Evolutionary conservation across 2,888 invertebrate genomes (phyloP), one percentile per base, ranked within the genome.

Genomic region (Plagodis dolabraria): DNA sequence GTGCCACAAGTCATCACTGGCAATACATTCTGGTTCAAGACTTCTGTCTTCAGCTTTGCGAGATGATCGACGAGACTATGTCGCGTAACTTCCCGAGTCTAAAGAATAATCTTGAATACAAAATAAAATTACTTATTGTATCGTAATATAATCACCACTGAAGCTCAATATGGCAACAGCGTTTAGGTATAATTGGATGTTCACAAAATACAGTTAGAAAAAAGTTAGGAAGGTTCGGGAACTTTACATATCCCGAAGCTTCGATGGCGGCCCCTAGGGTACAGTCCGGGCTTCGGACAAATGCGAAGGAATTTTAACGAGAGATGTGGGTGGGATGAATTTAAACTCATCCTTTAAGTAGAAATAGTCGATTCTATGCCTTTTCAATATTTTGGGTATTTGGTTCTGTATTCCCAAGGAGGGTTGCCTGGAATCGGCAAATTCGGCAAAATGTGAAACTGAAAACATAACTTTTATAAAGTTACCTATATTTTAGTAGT

Each of bases 271-370:
- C 12, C 47, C 44, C 54, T 8, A 53, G 53, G 34, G 50, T 10
- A 43, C 43, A 38, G n/a, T 47, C 44, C 47, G 45, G 55, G 35
- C 51, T 48, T 36, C 47, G 7, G 36, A 53, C 53, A 49, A 56
- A 61, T 49, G 38, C 49, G 40, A n/a, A 12, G 46, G 42, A 50
- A 57, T 35, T 57, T 53, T 53, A 61, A 57, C 53, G 46, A 57
- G 45, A 36, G 8, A 5, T 10, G 49, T 47, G 46, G 45, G 60
- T 40, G 44, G 49, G 60, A 49, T 57, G 56, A 61, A 57, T 61
- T 61, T 47, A 57, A 61, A 61, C 56, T 57, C 46, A 57, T 57
- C 53, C 56, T 49, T 45, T 61, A 49, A 50, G 56, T 38, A 53
- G 35, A 43, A 57, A 61, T 48, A 49, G 47, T 47, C 44, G 6